These are phyloP conservation scores for Meles meles DNA, from an alignment of 2,113 vertebrate genomes.

Conservation along the genomic window DNA sequence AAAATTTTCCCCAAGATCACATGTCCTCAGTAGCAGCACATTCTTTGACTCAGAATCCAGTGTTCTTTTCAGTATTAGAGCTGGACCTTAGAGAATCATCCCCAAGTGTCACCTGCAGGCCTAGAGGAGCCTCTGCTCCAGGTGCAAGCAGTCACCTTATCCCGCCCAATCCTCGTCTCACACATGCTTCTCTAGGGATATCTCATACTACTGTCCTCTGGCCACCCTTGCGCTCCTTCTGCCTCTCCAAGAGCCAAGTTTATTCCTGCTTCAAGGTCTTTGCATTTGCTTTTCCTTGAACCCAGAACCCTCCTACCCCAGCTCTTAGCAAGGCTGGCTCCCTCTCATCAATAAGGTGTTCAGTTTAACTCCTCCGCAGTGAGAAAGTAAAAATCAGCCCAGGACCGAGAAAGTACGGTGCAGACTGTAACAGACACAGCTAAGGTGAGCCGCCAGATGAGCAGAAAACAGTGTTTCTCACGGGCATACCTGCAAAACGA, in stretches of 20 bases:
- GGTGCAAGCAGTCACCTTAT: not conserved
- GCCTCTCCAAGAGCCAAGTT: not conserved
- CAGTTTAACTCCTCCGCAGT: not conserved
- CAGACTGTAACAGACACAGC: not conserved
- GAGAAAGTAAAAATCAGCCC: not conserved
- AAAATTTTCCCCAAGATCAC: not conserved
- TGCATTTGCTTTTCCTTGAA: not conserved
- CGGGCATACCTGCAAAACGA: not conserved
- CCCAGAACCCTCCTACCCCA: not conserved
- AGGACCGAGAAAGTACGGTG: not conserved
- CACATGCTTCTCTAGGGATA: not conserved
- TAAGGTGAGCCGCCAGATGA: not conserved
- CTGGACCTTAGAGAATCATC: not conserved
- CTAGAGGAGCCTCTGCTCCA: too few species aligned
- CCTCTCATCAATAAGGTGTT: not conserved
- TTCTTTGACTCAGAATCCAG: not conserved
- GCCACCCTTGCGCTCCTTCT: not conserved
- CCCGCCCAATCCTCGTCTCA: too few species aligned
- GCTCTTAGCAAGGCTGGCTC: not conserved
- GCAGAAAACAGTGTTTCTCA: not conserved
- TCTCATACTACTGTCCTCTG: not conserved
- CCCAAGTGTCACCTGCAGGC: not conserved
- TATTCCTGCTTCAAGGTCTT: not conserved
- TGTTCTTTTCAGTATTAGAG: not conserved
- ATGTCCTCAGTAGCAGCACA: not conserved